Evolutionary conservation across 2,888 invertebrate genomes (phyloP).

Genomic region (Apodemia mormo): DNA sequence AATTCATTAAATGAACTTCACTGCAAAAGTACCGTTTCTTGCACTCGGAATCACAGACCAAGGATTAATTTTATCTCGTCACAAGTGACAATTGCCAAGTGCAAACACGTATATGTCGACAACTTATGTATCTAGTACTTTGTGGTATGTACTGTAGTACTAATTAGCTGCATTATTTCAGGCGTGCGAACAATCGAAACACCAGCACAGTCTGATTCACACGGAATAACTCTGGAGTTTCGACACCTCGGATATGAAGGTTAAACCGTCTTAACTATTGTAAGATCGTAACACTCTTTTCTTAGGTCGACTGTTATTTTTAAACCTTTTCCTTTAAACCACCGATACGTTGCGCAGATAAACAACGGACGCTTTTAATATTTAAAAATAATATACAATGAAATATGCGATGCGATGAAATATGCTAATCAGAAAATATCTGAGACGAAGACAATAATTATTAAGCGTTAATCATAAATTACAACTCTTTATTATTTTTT

Average conservation of each 20-base stretch:
- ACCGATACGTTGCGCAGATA: background rate
- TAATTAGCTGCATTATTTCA: constrained; percentile 58
- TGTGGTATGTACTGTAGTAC: background rate
- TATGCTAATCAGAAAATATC: no score
- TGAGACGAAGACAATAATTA: no score
- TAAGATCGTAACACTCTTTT: constrained; percentile 27
- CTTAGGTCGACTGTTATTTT: constrained; percentile 3
- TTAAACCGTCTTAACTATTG: constrained; percentile 41
- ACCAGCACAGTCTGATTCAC: constrained; percentile 70
- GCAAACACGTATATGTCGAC: background rate
- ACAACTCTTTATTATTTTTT: no score
- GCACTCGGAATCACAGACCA: background rate
- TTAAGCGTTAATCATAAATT: no score
- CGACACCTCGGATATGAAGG: constrained; percentile 69
- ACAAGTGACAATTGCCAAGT: constrained; percentile 11
- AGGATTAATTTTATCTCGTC: constrained; percentile 9
- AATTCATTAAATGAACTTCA: background rate
- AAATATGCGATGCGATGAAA: no score
- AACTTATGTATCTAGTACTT: constrained; percentile 1
- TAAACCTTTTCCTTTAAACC: constrained; percentile 10
- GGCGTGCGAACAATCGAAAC: constrained; percentile 60
- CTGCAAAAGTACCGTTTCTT: background rate
- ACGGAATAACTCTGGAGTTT: constrained; percentile 58
- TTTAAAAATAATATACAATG: constrained; percentile 1
- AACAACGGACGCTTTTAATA: background rate